These are phyloP conservation scores for Pipra filicauda DNA, from an alignment of 2,113 vertebrate species.

Conservation along the genomic window DNA sequence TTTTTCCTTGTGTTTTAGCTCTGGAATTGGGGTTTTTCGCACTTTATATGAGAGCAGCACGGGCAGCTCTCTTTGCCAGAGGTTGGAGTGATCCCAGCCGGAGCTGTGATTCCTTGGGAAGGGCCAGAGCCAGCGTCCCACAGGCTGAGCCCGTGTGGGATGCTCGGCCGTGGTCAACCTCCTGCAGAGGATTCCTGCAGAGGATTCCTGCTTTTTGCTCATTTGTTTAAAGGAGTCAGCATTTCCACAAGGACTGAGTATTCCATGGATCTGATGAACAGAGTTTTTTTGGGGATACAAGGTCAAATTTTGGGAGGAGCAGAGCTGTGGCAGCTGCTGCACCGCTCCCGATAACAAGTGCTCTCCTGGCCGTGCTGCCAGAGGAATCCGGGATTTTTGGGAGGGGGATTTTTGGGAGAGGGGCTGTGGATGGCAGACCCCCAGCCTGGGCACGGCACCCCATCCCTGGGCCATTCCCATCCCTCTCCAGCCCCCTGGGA, in stretches of 20 bases:
- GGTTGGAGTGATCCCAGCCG: fast-evolving
- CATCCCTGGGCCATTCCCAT: not conserved
- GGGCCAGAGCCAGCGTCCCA: not conserved
- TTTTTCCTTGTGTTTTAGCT: not conserved
- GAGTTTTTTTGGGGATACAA: not conserved
- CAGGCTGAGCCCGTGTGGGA: fast-evolving
- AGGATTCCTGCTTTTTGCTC: not conserved
- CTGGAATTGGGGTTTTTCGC: fast-evolving
- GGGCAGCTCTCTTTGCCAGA: not conserved
- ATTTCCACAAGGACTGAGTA: not conserved
- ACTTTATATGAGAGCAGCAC: fast-evolving
- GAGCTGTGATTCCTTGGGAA: not conserved
- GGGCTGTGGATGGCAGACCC: not conserved
- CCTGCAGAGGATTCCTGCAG: not conserved
- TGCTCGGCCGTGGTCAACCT: fast-evolving
- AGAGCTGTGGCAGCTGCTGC: not conserved
- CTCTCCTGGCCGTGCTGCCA: not conserved
- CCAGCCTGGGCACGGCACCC: fast-evolving
- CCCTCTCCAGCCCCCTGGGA: fast-evolving
- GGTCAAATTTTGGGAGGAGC: not conserved
- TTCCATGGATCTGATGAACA: fast-evolving
- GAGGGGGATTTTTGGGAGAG: not conserved
- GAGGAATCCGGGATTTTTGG: not conserved
- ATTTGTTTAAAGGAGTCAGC: not conserved
- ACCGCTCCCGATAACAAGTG: fast-evolving